These are phyloP conservation scores for Saccostrea glomerata DNA, from an alignment of 1,140 invertebrate species.

Conservation along the genomic window DNA sequence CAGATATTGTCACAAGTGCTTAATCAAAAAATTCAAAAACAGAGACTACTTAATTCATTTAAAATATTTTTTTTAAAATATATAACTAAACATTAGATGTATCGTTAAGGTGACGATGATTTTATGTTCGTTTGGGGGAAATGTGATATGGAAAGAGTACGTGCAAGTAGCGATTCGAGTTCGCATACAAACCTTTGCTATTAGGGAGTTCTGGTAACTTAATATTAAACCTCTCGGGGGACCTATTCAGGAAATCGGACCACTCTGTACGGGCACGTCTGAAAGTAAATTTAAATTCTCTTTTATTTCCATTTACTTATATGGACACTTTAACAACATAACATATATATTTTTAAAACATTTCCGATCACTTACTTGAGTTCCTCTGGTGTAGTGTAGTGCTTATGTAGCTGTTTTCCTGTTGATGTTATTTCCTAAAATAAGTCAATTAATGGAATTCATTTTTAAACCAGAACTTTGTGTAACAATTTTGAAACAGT, in stretches of 20 bases:
- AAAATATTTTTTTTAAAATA: too few relatives aligned
- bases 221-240: constrained; percentile 73
- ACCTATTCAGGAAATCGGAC: constrained; percentile 74
- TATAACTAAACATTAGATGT: background rate
- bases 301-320: background rate
- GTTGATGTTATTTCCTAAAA: constrained; percentile 72
- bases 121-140: background rate
- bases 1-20: too few relatives aligned
- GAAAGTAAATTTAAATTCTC: constrained; percentile 25
- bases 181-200: constrained; percentile 58
- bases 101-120: background rate
- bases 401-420: constrained; percentile 70
- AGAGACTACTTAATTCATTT: too few relatives aligned
- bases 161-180: background rate
- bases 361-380: constrained; percentile 68
- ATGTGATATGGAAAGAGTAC: too few relatives aligned
- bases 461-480: background rate
- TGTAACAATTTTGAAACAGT: too few relatives aligned
- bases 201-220: constrained; percentile 70
- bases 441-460: background rate
- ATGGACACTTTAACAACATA: background rate
- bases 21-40: too few relatives aligned
- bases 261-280: constrained; percentile 71
- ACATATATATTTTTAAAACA: background rate
- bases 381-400: constrained; percentile 74